Conservation (phyloP, 2,113 vertebrate genomes). For the Pongo abelii region DNA sequence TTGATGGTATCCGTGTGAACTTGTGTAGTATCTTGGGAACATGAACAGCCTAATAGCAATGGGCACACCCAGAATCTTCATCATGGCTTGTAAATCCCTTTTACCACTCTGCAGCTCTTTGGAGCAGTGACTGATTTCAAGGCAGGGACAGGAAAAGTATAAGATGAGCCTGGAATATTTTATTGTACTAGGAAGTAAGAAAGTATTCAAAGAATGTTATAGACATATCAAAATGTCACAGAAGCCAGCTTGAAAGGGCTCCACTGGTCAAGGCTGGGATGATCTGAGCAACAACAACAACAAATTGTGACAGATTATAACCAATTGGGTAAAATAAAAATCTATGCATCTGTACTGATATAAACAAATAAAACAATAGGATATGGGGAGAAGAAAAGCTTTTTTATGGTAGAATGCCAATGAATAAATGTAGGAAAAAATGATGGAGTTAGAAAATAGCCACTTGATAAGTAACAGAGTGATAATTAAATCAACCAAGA, state of each 20-base stretch:
- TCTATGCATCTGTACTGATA: background rate
- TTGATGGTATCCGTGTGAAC: background rate
- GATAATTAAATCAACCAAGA: slow-evolving; percentile 1
- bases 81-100: background rate
- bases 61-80: background rate
- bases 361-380: slow-evolving; percentile 1
- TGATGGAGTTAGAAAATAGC: background rate
- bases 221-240: background rate
- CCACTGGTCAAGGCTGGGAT: background rate
- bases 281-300: background rate
- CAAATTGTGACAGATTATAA: background rate
- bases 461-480: background rate
- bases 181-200: background rate
- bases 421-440: background rate
- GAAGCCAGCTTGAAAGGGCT: background rate
- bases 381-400: background rate
- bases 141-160: background rate
- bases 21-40: too few species aligned
- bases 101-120: background rate
- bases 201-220: background rate
- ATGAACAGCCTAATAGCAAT: background rate
- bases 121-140: background rate
- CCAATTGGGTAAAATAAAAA: background rate
- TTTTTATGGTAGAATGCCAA: background rate
- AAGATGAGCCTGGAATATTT: background rate